These are phyloP conservation scores for Drosophila macrospina DNA, from an alignment of 2,888 invertebrate genomes.

Conservation along the genomic window DNA sequence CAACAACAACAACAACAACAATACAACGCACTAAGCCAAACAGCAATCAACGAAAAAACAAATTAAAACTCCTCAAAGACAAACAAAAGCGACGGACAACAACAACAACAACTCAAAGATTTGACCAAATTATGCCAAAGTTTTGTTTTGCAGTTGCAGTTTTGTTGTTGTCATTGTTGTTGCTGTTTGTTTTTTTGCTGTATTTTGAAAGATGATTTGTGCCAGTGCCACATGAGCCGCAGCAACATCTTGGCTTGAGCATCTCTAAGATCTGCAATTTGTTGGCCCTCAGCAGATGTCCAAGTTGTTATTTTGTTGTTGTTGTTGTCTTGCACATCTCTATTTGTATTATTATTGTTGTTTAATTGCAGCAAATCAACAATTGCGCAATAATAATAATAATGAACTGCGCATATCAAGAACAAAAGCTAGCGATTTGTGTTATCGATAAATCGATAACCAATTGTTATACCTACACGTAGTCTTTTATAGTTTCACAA, in stretches of 20 bases:
- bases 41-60: conserved; percentile 54
- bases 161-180: conserved; percentile 19
- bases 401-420: background rate
- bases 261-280: conserved; percentile 41
- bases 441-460: background rate
- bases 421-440: background rate
- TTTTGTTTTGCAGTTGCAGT: conserved; percentile 38
- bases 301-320: conserved; percentile 10
- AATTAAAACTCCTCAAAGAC: conserved; percentile 49
- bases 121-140: conserved; percentile 72
- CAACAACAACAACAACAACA: conserved; percentile 13
- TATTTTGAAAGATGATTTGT: conserved; percentile 56
- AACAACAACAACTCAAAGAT: conserved; percentile 39
- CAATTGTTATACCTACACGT: no score
- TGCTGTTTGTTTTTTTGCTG: conserved; percentile 17
- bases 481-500: no score
- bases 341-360: conserved; percentile 34
- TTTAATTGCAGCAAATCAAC: conserved; percentile 47
- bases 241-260: conserved; percentile 36
- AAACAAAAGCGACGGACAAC: conserved; percentile 28
- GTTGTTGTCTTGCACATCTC: conserved; percentile 31
- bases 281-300: conserved; percentile 45
- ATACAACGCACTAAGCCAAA: conserved; percentile 35
- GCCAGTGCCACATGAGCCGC: conserved; percentile 65
- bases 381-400: conserved; percentile 52